phyloP scores from a whole-genome alignment of 2,113 vertebrate species.

The Phocoena phocoena region DNA sequence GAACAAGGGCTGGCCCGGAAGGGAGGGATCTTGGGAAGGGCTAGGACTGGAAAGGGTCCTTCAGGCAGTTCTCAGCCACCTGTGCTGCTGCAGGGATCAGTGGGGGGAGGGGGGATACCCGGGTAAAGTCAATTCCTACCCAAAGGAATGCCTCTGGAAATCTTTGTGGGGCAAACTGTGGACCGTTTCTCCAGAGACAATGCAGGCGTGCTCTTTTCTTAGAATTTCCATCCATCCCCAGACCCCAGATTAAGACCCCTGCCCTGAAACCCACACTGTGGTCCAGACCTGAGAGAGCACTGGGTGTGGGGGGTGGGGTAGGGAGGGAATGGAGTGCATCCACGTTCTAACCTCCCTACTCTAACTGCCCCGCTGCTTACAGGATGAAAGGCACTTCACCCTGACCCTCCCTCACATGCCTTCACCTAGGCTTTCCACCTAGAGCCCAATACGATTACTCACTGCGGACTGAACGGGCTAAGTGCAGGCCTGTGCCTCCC shows the following conservation, averaged over 20 bases:
- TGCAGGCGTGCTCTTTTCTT: neutral
- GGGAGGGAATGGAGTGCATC: no score
- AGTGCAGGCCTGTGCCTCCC: neutral
- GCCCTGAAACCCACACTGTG: neutral
- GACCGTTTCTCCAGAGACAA: neutral
- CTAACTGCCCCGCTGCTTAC: no score
- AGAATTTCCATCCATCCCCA: neutral
- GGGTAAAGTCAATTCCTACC: neutral
- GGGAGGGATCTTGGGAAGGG: neutral
- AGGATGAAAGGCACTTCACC: neutral
- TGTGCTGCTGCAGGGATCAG: neutral
- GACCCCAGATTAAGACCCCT: neutral
- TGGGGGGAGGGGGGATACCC: fast-evolving
- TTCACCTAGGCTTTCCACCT: no score
- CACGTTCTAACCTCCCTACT: fast-evolving
- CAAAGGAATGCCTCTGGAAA: neutral
- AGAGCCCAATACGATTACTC: neutral
- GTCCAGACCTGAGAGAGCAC: neutral
- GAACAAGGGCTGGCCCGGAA: neutral
- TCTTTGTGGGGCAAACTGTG: neutral
- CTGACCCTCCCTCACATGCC: neutral
- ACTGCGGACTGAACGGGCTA: neutral
- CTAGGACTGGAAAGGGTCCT: neutral
- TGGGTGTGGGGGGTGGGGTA: fast-evolving
- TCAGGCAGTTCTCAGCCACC: neutral